Percentiles rank a stretch among this genome's conserved stretches.
Evolutionary conservation across 2,888 invertebrate genomes (phyloP).

Genomic region (Leptinotarsa juncta): DNA sequence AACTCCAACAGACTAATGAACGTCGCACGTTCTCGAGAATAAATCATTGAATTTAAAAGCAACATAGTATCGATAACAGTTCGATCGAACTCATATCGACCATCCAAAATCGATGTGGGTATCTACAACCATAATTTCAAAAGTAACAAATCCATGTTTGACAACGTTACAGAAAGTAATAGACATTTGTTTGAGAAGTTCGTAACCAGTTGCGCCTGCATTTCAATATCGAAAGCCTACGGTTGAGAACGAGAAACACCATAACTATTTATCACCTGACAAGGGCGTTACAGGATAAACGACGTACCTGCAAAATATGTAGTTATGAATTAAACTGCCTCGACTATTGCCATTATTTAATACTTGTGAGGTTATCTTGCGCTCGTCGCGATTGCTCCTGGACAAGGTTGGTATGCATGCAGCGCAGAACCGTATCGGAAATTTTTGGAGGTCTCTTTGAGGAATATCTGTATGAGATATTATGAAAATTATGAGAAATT

Average conservation of each 20-base stretch:
- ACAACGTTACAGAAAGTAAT: neutral
- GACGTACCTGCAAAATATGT: constrained; percentile 21
- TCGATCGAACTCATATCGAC: no score
- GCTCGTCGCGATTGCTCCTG: constrained; percentile 45
- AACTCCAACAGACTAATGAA: no score
- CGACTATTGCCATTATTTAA: constrained; percentile 23
- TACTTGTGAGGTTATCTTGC: constrained; percentile 40
- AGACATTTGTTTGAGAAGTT: constrained; percentile 10
- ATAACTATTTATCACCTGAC: constrained; percentile 20
- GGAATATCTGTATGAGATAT: no score
- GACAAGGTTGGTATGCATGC: constrained; percentile 46
- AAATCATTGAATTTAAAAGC: no score
- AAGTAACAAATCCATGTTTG: neutral
- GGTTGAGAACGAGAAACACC: constrained; percentile 17
- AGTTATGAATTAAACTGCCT: constrained; percentile 19
- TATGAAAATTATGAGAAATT: no score
- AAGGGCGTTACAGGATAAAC: constrained; percentile 23
- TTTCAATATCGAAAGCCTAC: constrained; percentile 17
- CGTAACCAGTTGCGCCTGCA: constrained; percentile 16
- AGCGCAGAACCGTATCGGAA: constrained; percentile 42
- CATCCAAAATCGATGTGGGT: neutral
- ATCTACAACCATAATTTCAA: neutral
- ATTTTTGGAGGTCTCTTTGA: neutral
- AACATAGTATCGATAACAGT: no score
- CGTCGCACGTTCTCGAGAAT: no score